A percentile compares a stretch with the other conserved stretches of the same genome.
These are phyloP conservation scores for Habroteleia sp. DNA, from an alignment of 2,888 invertebrate species.

Conservation along the genomic window DNA sequence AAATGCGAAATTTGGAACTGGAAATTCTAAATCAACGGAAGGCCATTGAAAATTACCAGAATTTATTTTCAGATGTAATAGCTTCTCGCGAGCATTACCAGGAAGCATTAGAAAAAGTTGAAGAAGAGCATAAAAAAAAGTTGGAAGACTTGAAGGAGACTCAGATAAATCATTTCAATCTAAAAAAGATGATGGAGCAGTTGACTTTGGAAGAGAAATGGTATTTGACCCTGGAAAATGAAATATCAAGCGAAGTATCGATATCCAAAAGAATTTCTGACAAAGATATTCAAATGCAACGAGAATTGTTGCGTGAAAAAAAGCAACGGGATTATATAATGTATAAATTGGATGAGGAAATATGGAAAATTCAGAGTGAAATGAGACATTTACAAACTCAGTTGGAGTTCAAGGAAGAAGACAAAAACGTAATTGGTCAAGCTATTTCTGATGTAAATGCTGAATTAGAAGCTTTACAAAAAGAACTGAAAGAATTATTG, in stretches of 20 bases:
- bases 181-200: constrained; percentile 83
- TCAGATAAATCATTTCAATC: constrained; percentile 68
- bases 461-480: constrained; percentile 87
- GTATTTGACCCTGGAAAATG: constrained; percentile 85
- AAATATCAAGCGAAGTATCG: constrained; percentile 84
- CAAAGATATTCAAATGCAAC: constrained; percentile 80
- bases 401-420: constrained; percentile 84
- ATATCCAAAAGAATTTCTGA: constrained; percentile 86
- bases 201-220: constrained; percentile 83
- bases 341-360: constrained; percentile 86
- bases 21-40: constrained; percentile 83
- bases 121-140: constrained; percentile 81
- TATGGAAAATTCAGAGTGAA: constrained; percentile 87
- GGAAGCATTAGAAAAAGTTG: constrained; percentile 80
- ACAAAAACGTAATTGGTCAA: constrained; percentile 83
- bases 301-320: constrained; percentile 79
- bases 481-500: constrained; percentile 86
- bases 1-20: constrained; percentile 85
- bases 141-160: constrained; percentile 81
- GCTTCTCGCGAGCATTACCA: constrained; percentile 83
- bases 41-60: constrained; percentile 83
- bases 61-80: constrained; percentile 82
- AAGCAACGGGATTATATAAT: constrained; percentile 84
- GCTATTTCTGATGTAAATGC: constrained; percentile 87
- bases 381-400: constrained; percentile 85